Conservation (phyloP, 2,797 vertebrate genomes). For the Simalia tracyae region DNA sequence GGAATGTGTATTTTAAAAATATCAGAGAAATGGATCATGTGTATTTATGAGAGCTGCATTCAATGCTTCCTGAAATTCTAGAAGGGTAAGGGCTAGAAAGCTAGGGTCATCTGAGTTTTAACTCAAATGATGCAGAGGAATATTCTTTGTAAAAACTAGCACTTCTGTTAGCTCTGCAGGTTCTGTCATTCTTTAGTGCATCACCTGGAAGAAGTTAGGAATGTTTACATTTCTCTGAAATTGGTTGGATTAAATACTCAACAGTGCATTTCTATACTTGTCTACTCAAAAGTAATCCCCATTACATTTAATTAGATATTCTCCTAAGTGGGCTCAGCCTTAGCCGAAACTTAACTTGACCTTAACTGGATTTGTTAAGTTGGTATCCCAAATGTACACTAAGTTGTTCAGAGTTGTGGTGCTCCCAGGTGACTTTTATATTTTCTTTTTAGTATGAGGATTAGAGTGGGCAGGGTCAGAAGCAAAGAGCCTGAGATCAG, state of each 20-base stretch:
- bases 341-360: not conserved
- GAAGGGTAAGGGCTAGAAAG: not conserved
- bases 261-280: not conserved
- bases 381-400: not conserved
- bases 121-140: not conserved
- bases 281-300: not conserved
- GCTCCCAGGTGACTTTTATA: not conserved
- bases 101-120: not conserved
- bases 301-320: not conserved
- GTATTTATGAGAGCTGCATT: conserved; percentile 6
- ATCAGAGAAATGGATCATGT: conserved; percentile 13
- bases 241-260: not conserved
- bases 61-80: conserved; percentile 5
- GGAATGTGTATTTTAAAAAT: conserved; percentile 21
- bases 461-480: not conserved
- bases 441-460: not conserved
- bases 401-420: not conserved
- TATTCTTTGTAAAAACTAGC: not conserved
- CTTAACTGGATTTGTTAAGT: not conserved
- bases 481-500: not conserved
- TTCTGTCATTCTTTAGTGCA: not conserved
- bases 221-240: conserved; percentile 11
- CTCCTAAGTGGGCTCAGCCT: not conserved
- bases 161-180: not conserved
- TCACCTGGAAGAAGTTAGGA: not conserved